Evolutionary conservation across 2,888 invertebrate species (phyloP).

Genomic region (Tupiocoris notatus): DNA sequence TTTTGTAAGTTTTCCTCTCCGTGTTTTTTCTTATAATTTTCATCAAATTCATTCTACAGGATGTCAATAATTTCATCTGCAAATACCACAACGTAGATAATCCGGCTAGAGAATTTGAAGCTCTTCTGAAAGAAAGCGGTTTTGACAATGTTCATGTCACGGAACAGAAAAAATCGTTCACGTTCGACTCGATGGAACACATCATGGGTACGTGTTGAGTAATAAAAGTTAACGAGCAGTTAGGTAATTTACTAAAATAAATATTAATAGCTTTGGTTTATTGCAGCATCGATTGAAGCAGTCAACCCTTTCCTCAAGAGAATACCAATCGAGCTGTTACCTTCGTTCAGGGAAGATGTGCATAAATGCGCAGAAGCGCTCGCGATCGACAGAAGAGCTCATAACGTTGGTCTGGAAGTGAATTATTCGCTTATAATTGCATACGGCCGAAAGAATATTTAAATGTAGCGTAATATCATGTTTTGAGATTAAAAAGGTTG

Average conservation of each 20-base stretch:
- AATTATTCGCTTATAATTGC: constrained; percentile 14
- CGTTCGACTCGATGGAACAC: constrained; percentile 9
- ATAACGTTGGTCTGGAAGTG: neutral
- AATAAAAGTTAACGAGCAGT: neutral
- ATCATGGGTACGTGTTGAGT: constrained; percentile 8
- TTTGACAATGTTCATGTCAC: constrained; percentile 7
- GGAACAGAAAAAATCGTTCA: constrained; percentile 4
- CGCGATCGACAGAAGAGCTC: constrained; percentile 50
- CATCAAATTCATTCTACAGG: constrained; percentile 52
- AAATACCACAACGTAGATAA: constrained; percentile 65
- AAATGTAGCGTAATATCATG: too few relatives aligned
- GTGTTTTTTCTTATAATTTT: neutral
- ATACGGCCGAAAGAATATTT: too few relatives aligned
- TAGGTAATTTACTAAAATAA: neutral
- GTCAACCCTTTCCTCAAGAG: constrained; percentile 67
- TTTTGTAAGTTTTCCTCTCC: neutral
- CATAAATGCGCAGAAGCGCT: too few relatives aligned
- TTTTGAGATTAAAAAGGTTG: too few relatives aligned
- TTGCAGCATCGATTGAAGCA: constrained; percentile 64
- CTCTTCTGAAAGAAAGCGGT: constrained; percentile 55
- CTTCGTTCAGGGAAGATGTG: constrained; percentile 65
- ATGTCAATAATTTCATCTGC: constrained; percentile 65
- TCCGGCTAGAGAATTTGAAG: constrained; percentile 60
- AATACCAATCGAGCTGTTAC: constrained; percentile 61
- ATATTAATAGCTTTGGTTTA: neutral